Percentiles rank a stretch among this genome's conserved stretches.
Conservation (phyloP, 37 sponge, comb jelly and placozoan species). For the Lycopodina hypogea region DNA sequence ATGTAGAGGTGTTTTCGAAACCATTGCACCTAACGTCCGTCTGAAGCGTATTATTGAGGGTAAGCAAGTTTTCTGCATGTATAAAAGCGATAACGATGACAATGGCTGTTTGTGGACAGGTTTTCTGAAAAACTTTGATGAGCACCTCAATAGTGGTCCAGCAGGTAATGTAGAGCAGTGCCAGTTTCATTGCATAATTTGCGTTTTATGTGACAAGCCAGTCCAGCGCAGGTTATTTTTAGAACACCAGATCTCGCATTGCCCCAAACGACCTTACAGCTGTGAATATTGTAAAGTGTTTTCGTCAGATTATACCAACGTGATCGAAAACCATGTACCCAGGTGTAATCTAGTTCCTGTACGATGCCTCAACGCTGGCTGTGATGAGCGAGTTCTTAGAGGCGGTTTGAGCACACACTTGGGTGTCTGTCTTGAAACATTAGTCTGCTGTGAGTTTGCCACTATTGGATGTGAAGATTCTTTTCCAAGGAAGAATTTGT, state of each 20-base stretch:
- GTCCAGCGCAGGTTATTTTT: not conserved
- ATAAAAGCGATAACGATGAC: not conserved
- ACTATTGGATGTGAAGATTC: conserved; percentile 14
- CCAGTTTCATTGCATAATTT: not conserved
- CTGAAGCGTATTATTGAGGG: conserved; percentile 15
- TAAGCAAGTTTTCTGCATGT: conserved; percentile 10
- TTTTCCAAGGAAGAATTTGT: conserved; percentile 9
- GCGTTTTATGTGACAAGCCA: not conserved
- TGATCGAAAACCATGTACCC: conserved; percentile 20
- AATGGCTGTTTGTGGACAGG: conserved; percentile 53
- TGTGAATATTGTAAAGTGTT: conserved; percentile 25
- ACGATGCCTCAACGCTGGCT: conserved; percentile 20
- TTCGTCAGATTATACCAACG: conserved; percentile 18
- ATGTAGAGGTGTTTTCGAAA: conserved; percentile 12
- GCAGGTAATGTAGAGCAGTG: conserved; percentile 2
- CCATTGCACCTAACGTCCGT: not conserved
- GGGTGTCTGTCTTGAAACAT: conserved; percentile 4
- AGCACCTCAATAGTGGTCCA: conserved; percentile 10
- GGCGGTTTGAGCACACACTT: conserved; percentile 6
- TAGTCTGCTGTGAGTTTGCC: conserved; percentile 12
- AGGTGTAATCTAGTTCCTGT: conserved; percentile 9
- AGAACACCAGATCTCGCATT: not conserved
- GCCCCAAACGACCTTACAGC: conserved; percentile 15
- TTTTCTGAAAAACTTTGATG: not conserved
- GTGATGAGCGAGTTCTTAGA: not conserved